phyloP scores from a whole-genome alignment of 2,113 vertebrate species.

The Budorcas taxicolor region DNA sequence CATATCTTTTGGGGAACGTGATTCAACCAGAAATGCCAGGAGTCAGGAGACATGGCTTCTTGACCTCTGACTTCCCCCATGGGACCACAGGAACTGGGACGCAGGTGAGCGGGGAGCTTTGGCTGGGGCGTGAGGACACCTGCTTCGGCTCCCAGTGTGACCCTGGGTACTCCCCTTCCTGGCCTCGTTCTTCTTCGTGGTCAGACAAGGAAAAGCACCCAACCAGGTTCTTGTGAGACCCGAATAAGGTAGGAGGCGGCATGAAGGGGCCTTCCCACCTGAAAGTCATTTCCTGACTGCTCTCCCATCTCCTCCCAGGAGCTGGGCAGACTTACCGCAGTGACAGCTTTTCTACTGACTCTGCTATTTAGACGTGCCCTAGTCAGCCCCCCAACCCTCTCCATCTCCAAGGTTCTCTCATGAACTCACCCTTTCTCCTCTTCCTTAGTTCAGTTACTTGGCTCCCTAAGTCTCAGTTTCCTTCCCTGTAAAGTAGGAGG shows the following conservation, averaged over 20 bases:
- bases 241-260: background rate
- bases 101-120: background rate
- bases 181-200: background rate
- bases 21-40: background rate
- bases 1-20: background rate
- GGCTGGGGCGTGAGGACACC: background rate
- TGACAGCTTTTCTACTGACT: background rate
- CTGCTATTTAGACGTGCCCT: background rate
- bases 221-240: background rate
- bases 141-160: background rate
- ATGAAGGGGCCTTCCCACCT: background rate
- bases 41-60: background rate
- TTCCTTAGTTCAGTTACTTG: background rate
- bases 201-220: background rate
- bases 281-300: background rate
- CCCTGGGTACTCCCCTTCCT: background rate
- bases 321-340: background rate
- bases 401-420: background rate
- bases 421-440: background rate
- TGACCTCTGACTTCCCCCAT: background rate
- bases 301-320: background rate
- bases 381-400: too few relatives aligned
- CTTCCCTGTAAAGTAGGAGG: background rate
- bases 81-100: background rate
- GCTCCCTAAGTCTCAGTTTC: background rate